Base-by-base conservation (phyloP, 2,113 vertebrate species). In the Austrofundulus limnaeus region DNA sequence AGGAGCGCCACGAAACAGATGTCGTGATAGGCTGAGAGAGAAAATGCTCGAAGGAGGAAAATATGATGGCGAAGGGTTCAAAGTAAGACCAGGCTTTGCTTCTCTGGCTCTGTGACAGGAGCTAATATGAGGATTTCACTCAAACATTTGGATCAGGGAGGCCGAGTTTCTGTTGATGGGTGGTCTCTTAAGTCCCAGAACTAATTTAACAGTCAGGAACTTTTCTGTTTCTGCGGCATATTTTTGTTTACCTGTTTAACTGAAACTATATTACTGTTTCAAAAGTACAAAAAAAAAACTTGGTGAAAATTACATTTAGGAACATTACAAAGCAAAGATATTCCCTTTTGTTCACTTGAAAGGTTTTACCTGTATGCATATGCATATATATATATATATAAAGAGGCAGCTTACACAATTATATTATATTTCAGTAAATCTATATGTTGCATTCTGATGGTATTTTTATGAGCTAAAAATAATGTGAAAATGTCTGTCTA, bases 101-200 rank as follows among this genome's bases (percentile, higher is more conserved):
- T 52, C 46, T 75, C 81, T 90, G 86, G 87, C 82, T 76, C 59
- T 13, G 60, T 48, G 76, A 88, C 87, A 82, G 63, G 69, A 72
- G 69, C 69, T 73, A 83, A 85, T 81, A 81, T 74, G 65, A 80
- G 75, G 81, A 83, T 88, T 88, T 83, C 72, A 75, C 51, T 59
- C 72, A 88, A 88, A 65, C 76, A 69, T 78, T 87, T 81, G 61
- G 37, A 70, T n/a, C n/a, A n/a, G n/a, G n/a, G n/a, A n/a, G n/a
- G n/a, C n/a, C n/a, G n/a, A n/a, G n/a, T n/a, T n/a, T 43, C 39
- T 75, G 61, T 75, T 38, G 72, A 75, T 89, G 88, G 89, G 89
- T 91, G 91, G 90, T 91, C 90, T 55, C 15, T n/a, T n/a, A 10
- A 28, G 21, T 59, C 70, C 78, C 80, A 85, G 75, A 61, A 73